Conservation (phyloP, 2,888 invertebrate genomes). For the Eupithecia subumbrata region DNA sequence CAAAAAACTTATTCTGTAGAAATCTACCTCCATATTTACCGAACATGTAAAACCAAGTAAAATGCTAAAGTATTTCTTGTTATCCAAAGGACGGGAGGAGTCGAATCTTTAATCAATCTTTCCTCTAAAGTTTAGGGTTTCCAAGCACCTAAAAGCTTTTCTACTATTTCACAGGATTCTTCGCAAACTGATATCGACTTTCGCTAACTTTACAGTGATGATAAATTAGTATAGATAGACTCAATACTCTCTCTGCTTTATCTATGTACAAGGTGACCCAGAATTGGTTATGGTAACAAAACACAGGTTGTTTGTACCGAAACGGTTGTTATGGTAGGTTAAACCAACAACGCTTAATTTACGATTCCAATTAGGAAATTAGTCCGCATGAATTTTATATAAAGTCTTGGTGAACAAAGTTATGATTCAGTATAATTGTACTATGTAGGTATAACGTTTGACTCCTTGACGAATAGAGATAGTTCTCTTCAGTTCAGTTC, state of each 20-base stretch:
- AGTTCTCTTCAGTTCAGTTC: background rate
- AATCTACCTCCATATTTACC: background rate
- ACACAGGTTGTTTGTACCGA: background rate
- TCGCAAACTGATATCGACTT: slow-evolving; percentile 44
- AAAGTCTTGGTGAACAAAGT: background rate
- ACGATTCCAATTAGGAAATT: background rate
- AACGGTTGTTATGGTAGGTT: background rate
- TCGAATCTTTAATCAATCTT: slow-evolving; percentile 46
- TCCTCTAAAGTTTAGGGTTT: slow-evolving; percentile 43
- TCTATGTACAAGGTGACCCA: background rate
- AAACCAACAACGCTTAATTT: background rate
- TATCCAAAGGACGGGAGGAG: slow-evolving; percentile 10
- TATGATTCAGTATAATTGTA: background rate
- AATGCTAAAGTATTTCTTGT: background rate
- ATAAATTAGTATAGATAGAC: slow-evolving; percentile 38
- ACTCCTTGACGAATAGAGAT: background rate
- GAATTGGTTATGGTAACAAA: background rate
- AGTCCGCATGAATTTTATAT: background rate
- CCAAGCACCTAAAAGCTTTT: slow-evolving; percentile 40
- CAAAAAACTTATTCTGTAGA: background rate
- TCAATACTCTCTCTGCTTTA: slow-evolving; percentile 15
- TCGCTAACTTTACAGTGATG: slow-evolving; percentile 34
- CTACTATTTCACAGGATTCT: slow-evolving; percentile 41
- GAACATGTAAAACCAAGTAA: background rate
- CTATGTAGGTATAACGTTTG: background rate